Conservation (phyloP, 2,797 vertebrate genomes). For the Florisuga fusca region DNA sequence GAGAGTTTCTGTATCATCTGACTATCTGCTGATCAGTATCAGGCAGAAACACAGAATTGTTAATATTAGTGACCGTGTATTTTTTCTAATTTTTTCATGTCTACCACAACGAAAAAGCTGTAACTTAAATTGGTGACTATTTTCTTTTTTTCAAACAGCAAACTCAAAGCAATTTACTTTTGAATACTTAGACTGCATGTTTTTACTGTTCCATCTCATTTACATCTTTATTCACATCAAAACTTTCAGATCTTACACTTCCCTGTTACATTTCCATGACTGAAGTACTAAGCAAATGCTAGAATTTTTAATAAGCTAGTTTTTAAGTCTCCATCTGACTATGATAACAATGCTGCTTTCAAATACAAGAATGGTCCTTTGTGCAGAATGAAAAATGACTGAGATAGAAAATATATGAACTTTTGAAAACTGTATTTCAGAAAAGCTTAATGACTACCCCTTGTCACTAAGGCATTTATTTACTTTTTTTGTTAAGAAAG, state of each 20-base stretch:
- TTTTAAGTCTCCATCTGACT: background rate
- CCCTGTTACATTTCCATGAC: background rate
- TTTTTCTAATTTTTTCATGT: background rate
- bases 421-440: conserved; percentile 63
- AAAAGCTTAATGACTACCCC: conserved; percentile 49
- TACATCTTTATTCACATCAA: background rate
- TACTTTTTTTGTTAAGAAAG: conserved; percentile 45
- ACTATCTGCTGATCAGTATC: conserved; percentile 25
- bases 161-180: conserved; percentile 15
- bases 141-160: background rate
- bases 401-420: conserved; percentile 28
- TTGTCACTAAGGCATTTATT: conserved; percentile 48
- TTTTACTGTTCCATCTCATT: background rate
- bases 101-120: background rate
- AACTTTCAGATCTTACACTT: conserved; percentile 17
- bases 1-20: conserved; percentile 26
- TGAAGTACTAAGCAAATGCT: conserved; percentile 3
- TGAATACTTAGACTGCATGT: background rate
- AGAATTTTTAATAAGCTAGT: background rate
- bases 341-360: conserved; percentile 4
- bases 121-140: background rate
- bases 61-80: background rate
- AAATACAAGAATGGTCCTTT: conserved; percentile 32
- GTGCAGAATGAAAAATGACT: conserved; percentile 23
- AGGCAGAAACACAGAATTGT: conserved; percentile 24